These are phyloP conservation scores for Tetheella fluctuosa DNA, from an alignment of 2,888 invertebrate species.

Conservation along the genomic window DNA sequence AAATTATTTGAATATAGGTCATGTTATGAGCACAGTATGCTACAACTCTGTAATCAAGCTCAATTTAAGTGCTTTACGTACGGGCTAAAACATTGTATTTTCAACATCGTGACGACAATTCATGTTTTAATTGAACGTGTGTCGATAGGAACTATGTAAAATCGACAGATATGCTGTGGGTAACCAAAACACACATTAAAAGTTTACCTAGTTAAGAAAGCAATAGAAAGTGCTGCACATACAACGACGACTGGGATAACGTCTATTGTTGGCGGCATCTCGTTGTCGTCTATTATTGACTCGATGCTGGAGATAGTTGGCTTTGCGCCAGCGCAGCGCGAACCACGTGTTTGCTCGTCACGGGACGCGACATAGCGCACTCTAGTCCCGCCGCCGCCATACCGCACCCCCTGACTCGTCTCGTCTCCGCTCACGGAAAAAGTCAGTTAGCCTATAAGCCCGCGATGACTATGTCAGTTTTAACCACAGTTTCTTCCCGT, in stretches of 20 bases:
- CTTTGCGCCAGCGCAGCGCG: conserved; percentile 71
- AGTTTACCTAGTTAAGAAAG: background rate
- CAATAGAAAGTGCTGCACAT: conserved; percentile 36
- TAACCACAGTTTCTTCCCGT: background rate
- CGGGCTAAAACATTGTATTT: background rate
- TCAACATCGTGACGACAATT: background rate
- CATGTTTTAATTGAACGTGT: background rate
- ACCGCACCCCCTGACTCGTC: conserved; percentile 16
- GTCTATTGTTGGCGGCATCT: conserved; percentile 84
- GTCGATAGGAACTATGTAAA: background rate
- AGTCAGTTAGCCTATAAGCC: too few relatives aligned
- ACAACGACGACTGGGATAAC: conserved; percentile 54
- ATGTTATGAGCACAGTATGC: conserved; percentile 20
- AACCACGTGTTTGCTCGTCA: conserved; percentile 80
- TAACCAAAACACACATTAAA: too few relatives aligned
- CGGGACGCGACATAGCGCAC: conserved; percentile 67
- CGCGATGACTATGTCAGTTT: conserved; percentile 10
- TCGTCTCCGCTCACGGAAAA: too few relatives aligned
- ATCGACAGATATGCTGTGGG: background rate
- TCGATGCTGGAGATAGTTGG: conserved; percentile 83
- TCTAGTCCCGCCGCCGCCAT: conserved; percentile 45
- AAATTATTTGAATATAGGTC: conserved; percentile 44
- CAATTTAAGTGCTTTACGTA: background rate
- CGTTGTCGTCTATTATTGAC: conserved; percentile 83
- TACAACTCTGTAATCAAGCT: background rate